Base-by-base conservation (phyloP, 2,888 invertebrate species). In the Chirona hameri region DNA sequence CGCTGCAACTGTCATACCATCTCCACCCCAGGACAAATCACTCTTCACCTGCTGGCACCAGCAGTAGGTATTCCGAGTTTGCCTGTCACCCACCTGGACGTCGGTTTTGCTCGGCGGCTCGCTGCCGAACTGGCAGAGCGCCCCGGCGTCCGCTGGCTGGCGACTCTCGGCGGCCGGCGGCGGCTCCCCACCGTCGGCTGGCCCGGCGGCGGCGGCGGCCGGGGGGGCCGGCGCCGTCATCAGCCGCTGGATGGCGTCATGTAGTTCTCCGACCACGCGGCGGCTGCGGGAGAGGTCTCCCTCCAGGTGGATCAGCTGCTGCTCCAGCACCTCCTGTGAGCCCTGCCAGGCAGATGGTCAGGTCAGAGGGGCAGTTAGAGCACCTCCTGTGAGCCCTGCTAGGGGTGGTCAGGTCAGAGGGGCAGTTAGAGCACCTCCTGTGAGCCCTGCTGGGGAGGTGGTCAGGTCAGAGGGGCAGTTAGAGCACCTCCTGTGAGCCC, bases 221-320 rank as follows among this genome's bases (percentile, higher is more conserved):
- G 69, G 69, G 29, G 27, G 46, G 76, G 65, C 65, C 60, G 21
- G 24, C 24, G 7, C 18, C n/a, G 76, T 76, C 27, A 76, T 76
- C 27, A 76, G 76, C 76, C 21, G 39, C 24, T 27, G 24, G 21
- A 76, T 39, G 24, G 76, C 76, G 18, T 76, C 10, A 39, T 76
- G 76, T 24, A 76, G 76, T 24, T 76, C 46, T 39, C 46, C 76
- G 24, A 21, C 76, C 46, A 76, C 76, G 10, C 12, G 39, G 10
- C 76, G 76, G 46, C 46, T 76, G 10, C 39, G 39, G 10, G 76
- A 76, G 24, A 76, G 39, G 39, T 76, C 76, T 4, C 76, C 39
- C 76, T 76, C 76, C 76, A 76, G 76, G 39, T 76, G 76, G 24
- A 76, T 24, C 76, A 76, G 76, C 21, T 46, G 76, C 76, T 46